These are phyloP conservation scores for Sternotherus odoratus DNA, from an alignment of 2,797 vertebrate genomes.

Conservation along the genomic window DNA sequence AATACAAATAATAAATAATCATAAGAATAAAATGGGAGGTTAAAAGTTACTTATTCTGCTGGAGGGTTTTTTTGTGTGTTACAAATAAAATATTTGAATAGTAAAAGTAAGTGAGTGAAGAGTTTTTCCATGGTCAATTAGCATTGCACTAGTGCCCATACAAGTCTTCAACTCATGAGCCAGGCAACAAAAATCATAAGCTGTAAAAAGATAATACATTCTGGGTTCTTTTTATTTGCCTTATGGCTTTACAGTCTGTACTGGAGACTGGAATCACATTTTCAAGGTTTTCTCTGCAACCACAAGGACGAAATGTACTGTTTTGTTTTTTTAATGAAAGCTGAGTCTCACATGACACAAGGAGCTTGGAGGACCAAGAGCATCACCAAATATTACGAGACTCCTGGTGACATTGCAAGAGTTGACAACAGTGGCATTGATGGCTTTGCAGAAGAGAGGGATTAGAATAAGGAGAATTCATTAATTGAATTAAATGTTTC, in stretches of 20 bases:
- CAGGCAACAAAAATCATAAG: not conserved
- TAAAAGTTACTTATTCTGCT: not conserved
- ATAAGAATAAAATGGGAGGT: not conserved
- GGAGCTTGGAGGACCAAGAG: not conserved
- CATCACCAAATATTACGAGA: not conserved
- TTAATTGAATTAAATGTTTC: not conserved
- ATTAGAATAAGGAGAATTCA: not conserved
- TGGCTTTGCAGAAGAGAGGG: not conserved
- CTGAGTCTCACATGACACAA: not conserved
- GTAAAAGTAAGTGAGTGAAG: not conserved
- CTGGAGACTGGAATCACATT: not conserved
- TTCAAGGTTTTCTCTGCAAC: not conserved
- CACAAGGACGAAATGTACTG: not conserved
- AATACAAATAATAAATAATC: not conserved
- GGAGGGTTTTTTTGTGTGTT: not conserved
- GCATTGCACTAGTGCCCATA: not conserved
- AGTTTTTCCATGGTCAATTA: not conserved
- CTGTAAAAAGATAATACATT: not conserved
- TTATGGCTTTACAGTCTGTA: not conserved
- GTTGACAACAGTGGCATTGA: not conserved
- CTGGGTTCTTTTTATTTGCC: fast-evolving
- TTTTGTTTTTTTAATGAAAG: not conserved
- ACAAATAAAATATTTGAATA: too few relatives aligned
- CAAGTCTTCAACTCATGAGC: not conserved
- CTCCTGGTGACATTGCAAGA: not conserved